Evolutionary conservation across 2,113 vertebrate genomes (phyloP).

Genomic region (Todiramphus saurophagus): DNA sequence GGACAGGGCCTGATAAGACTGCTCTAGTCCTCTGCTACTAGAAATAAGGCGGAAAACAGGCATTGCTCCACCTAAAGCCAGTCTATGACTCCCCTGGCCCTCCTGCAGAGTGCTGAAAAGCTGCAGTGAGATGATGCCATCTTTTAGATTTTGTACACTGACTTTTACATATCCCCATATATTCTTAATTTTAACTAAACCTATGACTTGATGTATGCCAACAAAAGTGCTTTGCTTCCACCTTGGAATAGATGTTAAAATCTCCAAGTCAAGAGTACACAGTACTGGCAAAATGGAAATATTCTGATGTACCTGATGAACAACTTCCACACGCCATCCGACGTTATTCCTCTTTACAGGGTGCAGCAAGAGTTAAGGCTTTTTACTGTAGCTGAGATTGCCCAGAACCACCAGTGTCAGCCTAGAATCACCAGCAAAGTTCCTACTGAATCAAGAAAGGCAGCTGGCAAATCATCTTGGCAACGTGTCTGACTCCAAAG

Average conservation of each 20-base stretch:
- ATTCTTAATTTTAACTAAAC: neutral
- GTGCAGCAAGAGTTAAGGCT: neutral
- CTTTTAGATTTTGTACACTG: neutral
- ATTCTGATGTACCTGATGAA: neutral
- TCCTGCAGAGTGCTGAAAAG: neutral
- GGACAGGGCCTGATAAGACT: neutral
- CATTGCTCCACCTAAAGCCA: neutral
- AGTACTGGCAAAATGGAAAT: neutral
- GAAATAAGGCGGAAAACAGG: neutral
- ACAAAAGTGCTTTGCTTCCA: neutral
- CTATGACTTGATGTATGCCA: neutral
- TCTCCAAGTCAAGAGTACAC: rapidly evolving
- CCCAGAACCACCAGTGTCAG: neutral
- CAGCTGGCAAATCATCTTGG: neutral
- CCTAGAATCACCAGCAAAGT: neutral
- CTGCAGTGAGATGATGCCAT: neutral
- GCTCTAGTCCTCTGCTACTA: neutral
- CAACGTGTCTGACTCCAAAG: neutral
- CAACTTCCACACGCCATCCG: neutral
- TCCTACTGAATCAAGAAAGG: neutral
- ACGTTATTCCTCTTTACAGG: neutral
- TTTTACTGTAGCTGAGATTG: neutral
- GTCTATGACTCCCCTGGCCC: neutral
- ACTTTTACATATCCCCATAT: neutral
- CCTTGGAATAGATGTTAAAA: neutral